Evolutionary conservation across 2,113 vertebrate genomes (phyloP), one percentile per base, ranked within the genome.

Genomic region (Tricholaema leucomelas): DNA sequence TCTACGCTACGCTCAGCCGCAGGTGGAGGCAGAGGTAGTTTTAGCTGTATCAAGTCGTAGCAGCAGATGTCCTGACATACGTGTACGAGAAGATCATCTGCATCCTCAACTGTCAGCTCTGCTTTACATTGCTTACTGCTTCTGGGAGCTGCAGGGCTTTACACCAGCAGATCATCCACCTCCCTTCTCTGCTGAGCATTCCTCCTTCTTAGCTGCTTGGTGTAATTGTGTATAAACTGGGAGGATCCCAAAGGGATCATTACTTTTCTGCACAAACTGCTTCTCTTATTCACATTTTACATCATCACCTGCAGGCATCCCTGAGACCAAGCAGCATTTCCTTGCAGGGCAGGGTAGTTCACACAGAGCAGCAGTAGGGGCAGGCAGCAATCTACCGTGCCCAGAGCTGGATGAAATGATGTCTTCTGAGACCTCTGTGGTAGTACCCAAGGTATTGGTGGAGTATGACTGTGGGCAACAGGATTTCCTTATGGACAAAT

Each of bases 221-320:
- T 92, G 63, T 96, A 94, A 96, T 93, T 94, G 92, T 40, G 1
- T 94, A 95, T 92, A 90, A 94, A 94, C 92, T 86, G 86, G 73
- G 94, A 75, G 74, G 61, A 81, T 94, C 92, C 95, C 94, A n/a
- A 61, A 88, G 91, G 95, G 88, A 83, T 88, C 86, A 72, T 92
- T 94, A 90, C 91, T 92, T 90, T 88, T 84, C 88, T 79, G 81
- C 81, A 84, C 84, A 90, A 93, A 90, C 87, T 81, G 78, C 88
- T 92, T 84, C 56, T 84, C 85, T 92, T 92, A 81, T 67, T 95
- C 92, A 93, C 88, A 78, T 90, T 93, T 95, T 91, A 96, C 86
- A 86, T 86, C 36, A 67, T 86, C 59, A 95, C 92, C 91, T 86
- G 70, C 81, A 93, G 95, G 92, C 81, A 75, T 80, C 38, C 61